Percentiles rank a stretch among this genome's conserved stretches.
phyloP scores from a whole-genome alignment of 1,140 invertebrate species.

The Ditylenchus dipsaci region DNA sequence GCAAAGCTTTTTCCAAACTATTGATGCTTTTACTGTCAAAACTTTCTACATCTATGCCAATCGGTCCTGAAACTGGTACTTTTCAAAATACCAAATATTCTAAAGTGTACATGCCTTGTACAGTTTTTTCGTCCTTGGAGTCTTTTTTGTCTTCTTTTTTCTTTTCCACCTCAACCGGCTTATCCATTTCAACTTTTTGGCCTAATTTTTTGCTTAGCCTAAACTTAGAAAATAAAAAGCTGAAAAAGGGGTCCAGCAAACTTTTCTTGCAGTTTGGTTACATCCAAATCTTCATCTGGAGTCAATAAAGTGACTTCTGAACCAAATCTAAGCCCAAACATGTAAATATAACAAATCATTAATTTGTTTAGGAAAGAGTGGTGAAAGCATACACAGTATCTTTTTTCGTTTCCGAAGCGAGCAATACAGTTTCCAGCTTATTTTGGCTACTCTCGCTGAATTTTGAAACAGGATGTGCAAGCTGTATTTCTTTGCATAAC shows the following conservation, averaged over 20 bases:
- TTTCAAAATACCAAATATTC: not conserved
- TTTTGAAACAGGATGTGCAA: no score
- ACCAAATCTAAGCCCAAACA: no score
- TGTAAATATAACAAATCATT: no score
- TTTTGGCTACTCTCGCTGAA: no score
- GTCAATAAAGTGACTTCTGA: not conserved
- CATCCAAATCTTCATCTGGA: no score
- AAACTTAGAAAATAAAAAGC: not conserved
- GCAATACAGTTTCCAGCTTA: no score
- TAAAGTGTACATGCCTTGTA: not conserved
- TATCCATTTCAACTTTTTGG: constrained; percentile 14
- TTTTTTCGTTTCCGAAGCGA: no score
- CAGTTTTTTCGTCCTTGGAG: not conserved
- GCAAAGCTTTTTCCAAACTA: constrained; percentile 28
- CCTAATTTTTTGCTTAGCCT: constrained; percentile 16
- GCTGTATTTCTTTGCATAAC: not conserved
- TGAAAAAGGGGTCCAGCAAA: no score
- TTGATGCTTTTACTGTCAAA: constrained; percentile 17
- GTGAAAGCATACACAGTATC: no score
- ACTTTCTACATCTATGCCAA: constrained; percentile 28
- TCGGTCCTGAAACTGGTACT: constrained; percentile 25
- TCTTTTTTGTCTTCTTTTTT: not conserved
- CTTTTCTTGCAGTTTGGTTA: no score
- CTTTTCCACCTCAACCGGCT: not conserved
- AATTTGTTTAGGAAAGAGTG: no score